Evolutionary conservation across 1,140 invertebrate genomes (phyloP), one percentile per base, ranked within the genome.

Genomic region (Helicoverpa zea): DNA sequence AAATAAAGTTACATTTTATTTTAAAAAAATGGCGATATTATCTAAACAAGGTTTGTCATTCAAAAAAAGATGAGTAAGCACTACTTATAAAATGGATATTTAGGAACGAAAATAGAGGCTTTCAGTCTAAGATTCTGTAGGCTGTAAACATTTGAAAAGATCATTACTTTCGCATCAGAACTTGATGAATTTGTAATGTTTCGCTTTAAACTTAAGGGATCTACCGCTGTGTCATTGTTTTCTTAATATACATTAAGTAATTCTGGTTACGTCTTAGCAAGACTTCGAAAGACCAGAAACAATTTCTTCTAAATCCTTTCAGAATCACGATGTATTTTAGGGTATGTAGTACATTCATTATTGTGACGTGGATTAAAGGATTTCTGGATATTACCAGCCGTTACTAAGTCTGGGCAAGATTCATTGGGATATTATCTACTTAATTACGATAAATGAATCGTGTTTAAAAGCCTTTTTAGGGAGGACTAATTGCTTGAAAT

Each of bases 401-500:
- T 76, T 76, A 61, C 73, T 61, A 11, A 29, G 73, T 51, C 58
- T 51, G 58, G 73, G 23, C 35, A 51, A 76, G 73, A 76, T 76
- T 76, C 58, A 76, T 76, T 63, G 12, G 58, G 58, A 76, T 63
- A 76, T 76, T 76, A 76, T 76, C 73, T 63, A 63, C 73, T 76
- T 76, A 76, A 76, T 76, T 63, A 52, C 73, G 51, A 63, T 51
- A 52, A 76, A 76, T 30, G 11, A 76, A 58, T 61, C 14, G 35
- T n/a, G 52, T 63, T 76, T 49, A 52, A 63, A 51, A 76, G 35
- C n/a, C 13, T 5, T 76, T 29, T 29, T 30, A 13, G 16, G 18
- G 52, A 30, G 59, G 43, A 63, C 54, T 16, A 47, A 76, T 43
- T 73, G 52, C 29, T 73, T 18, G 18, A 9, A 43, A 68, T 18